Conservation (phyloP, 1,140 invertebrate genomes). For the Leptinotarsa undecemlineata region DNA sequence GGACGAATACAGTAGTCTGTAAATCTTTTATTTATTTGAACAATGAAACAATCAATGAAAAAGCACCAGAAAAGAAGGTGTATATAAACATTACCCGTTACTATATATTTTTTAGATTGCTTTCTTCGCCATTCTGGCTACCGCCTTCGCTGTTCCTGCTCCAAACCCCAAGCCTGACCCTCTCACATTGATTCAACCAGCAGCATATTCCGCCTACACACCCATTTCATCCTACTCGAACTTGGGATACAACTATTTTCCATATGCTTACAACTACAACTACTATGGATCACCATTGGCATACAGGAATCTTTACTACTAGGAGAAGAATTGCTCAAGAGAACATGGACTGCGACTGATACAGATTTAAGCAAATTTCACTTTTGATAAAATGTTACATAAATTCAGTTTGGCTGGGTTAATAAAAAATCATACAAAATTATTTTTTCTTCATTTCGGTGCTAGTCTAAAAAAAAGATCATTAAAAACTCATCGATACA, state of each 20-base stretch:
- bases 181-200: not conserved
- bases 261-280: slow-evolving; percentile 28
- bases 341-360: slow-evolving; percentile 25
- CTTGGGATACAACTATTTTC: slow-evolving; percentile 22
- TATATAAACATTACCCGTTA: too few species aligned
- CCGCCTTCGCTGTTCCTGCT: slow-evolving; percentile 26
- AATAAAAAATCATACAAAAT: too few species aligned
- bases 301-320: slow-evolving; percentile 19
- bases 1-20: too few species aligned
- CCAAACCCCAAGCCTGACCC: slow-evolving; percentile 25
- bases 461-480: too few species aligned
- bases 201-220: slow-evolving; percentile 5
- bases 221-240: slow-evolving; percentile 21
- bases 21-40: too few species aligned
- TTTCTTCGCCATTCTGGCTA: slow-evolving; percentile 34
- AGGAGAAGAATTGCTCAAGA: not conserved
- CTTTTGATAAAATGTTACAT: not conserved
- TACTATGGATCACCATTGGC: slow-evolving; percentile 18
- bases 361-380: slow-evolving; percentile 24
- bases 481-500: too few species aligned
- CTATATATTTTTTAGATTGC: slow-evolving; percentile 21
- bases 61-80: too few species aligned
- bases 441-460: too few species aligned
- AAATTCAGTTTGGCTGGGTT: not conserved
- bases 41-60: too few species aligned